Percentiles rank a stretch among this genome's conserved stretches.
Evolutionary conservation across 2,888 invertebrate species (phyloP).

Genomic region (Conus canariensis): DNA sequence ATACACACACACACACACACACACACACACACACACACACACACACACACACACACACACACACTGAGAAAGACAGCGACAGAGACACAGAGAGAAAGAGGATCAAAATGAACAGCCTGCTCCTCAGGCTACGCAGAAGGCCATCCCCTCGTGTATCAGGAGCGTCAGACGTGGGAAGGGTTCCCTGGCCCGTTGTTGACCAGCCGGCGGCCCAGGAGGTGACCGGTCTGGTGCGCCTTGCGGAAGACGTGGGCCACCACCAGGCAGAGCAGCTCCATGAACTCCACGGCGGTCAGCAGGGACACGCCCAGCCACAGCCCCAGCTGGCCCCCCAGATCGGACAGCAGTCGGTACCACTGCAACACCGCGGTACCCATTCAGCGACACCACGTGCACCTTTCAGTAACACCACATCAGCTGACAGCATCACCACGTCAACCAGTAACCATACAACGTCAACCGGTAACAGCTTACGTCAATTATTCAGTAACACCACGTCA

Average conservation of each 20-base stretch:
- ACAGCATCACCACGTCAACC: too few relatives aligned
- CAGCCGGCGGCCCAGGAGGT: background rate
- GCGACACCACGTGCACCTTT: background rate
- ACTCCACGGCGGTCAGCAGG: constrained; percentile 76
- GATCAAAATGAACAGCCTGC: background rate
- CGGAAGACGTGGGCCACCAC: constrained; percentile 48
- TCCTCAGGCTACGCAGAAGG: too few relatives aligned
- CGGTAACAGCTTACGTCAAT: too few relatives aligned
- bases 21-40: too few relatives aligned
- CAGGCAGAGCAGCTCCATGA: constrained; percentile 66
- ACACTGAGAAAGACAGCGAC: too few relatives aligned
- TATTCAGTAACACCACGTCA: too few relatives aligned
- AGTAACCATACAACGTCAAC: too few relatives aligned
- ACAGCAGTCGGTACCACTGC: constrained; percentile 65
- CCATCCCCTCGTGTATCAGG: background rate
- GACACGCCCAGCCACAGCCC: constrained; percentile 78
- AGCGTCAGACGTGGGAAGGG: background rate
- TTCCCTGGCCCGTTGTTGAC: background rate
- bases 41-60: too few relatives aligned
- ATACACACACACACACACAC: too few relatives aligned
- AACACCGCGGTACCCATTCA: background rate
- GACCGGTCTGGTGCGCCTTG: background rate
- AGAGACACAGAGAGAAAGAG: too few relatives aligned
- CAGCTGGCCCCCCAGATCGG: constrained; percentile 77
- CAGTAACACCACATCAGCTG: too few relatives aligned